Evolutionary conservation across 2,888 invertebrate genomes (phyloP).

Genomic region (Napeogenes sylphis): DNA sequence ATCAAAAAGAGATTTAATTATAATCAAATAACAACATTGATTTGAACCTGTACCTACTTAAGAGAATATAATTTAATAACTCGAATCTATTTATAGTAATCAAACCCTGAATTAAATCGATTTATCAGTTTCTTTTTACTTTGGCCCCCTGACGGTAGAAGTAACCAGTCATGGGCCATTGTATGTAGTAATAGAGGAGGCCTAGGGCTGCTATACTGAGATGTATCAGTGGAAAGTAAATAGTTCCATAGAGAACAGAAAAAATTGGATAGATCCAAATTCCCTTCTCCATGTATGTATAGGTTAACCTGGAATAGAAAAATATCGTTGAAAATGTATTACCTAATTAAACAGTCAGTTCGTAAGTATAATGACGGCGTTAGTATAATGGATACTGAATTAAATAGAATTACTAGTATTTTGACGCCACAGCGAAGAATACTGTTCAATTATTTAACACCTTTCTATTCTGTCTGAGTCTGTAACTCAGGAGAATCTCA

Average conservation of each 20-base stretch:
- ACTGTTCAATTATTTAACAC: not conserved
- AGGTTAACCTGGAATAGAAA: conserved; percentile 54
- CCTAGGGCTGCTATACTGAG: conserved; percentile 29
- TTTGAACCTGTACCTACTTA: too few species aligned
- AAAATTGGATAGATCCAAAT: conserved; percentile 62
- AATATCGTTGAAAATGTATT: not conserved
- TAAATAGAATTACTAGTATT: too few species aligned
- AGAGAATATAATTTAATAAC: too few species aligned
- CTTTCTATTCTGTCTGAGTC: too few species aligned
- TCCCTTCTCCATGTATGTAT: conserved; percentile 50
- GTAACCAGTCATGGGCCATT: conserved; percentile 47
- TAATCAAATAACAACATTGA: too few species aligned
- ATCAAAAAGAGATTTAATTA: too few species aligned
- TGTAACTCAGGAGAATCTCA: too few species aligned
- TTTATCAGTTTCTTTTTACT: conserved; percentile 24
- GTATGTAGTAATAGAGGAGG: conserved; percentile 43
- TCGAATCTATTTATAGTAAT: too few species aligned
- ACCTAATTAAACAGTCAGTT: too few species aligned
- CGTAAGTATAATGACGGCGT: too few species aligned
- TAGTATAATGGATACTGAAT: too few species aligned
- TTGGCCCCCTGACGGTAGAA: conserved; percentile 34
- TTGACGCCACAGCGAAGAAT: not conserved
- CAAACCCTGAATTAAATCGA: not conserved
- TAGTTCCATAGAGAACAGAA: conserved; percentile 41
- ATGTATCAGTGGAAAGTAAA: conserved; percentile 43